Conservation (phyloP, 2,888 invertebrate genomes). For the Beris morrisii region DNA sequence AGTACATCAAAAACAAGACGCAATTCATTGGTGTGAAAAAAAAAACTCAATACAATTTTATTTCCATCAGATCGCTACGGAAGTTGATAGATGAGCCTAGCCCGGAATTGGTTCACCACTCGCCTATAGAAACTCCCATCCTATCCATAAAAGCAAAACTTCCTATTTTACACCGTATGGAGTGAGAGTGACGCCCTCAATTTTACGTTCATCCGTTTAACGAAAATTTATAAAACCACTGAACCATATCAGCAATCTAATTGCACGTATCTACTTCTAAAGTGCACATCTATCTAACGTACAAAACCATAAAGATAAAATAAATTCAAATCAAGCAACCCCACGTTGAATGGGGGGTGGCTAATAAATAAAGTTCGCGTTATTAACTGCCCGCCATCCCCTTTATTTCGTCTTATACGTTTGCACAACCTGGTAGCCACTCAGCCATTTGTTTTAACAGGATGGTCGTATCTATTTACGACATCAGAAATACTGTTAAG, state of each 20-base stretch:
- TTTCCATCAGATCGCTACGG: conserved; percentile 25
- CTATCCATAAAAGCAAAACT: neutral
- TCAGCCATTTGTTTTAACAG: conserved; percentile 25
- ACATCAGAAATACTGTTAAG: conserved; percentile 31
- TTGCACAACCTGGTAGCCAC: conserved; percentile 23
- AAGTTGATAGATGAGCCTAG: neutral
- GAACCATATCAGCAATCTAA: conserved; percentile 29
- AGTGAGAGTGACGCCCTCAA: no score
- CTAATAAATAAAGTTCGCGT: conserved; percentile 39
- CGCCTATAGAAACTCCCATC: conserved; percentile 12
- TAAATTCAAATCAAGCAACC: conserved; percentile 35
- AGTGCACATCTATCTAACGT: conserved; percentile 33
- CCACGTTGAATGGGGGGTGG: conserved; percentile 22
- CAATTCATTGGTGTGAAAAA: conserved; percentile 27
- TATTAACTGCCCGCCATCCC: conserved; percentile 33
- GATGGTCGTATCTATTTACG: conserved; percentile 9
- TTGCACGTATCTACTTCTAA: conserved; percentile 33
- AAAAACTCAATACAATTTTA: conserved; percentile 29
- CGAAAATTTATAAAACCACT: conserved; percentile 6
- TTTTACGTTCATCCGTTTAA: no score
- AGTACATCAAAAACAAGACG: no score
- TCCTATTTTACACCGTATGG: no score
- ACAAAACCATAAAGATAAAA: conserved; percentile 37
- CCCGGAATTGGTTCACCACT: neutral
- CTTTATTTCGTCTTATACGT: neutral